phyloP scores from a whole-genome alignment of 2,888 invertebrate genomes.

The Exephanes ischioxanthus region DNA sequence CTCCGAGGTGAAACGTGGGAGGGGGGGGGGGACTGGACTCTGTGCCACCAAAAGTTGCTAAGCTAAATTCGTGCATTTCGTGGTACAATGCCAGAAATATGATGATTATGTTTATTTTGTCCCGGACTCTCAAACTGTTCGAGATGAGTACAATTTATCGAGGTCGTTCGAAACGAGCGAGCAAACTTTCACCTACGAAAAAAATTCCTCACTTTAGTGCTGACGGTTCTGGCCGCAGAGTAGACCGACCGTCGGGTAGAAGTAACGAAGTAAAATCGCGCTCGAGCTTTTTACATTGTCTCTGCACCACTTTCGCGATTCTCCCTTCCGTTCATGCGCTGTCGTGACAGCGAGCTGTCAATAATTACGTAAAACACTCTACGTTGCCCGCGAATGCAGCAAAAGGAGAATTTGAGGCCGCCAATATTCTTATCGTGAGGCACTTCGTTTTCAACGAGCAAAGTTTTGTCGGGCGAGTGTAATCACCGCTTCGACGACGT shows the following conservation, averaged over 20 bases:
- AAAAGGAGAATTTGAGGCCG: constrained; percentile 63
- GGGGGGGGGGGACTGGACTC: constrained; percentile 30
- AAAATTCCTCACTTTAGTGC: not conserved
- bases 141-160: not conserved
- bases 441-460: not conserved
- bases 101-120: constrained; percentile 10
- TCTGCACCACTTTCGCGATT: not conserved
- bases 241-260: too few relatives aligned
- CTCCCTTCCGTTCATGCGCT: constrained; percentile 11
- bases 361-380: constrained; percentile 66
- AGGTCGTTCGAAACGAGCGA: not conserved
- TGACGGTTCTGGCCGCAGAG: not conserved
- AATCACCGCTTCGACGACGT: constrained; percentile 22
- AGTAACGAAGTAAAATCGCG: not conserved
- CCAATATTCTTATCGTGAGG: constrained; percentile 51
- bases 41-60: not conserved
- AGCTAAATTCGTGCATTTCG: constrained; percentile 55
- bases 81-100: constrained; percentile 50
- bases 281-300: not conserved
- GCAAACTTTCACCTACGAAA: constrained; percentile 3
- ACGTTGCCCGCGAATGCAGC: constrained; percentile 35
- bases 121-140: not conserved
- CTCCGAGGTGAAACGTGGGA: constrained; percentile 40
- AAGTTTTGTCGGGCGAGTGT: not conserved
- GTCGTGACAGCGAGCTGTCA: constrained; percentile 69